These are phyloP conservation scores for Cossypha polioptera DNA, from an alignment of 2,797 vertebrate species.

Conservation along the genomic window DNA sequence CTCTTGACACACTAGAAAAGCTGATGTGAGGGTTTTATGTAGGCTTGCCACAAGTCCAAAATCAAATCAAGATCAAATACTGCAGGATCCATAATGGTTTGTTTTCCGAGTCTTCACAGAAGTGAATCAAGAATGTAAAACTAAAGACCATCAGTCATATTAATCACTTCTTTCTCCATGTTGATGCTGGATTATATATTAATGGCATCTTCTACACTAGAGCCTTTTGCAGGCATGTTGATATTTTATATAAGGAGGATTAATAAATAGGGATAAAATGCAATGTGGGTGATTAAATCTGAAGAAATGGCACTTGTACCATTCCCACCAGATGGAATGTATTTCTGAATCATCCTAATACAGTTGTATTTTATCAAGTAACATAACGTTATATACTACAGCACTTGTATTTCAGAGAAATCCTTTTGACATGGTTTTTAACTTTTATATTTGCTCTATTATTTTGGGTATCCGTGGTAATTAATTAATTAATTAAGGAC, in stretches of 20 bases:
- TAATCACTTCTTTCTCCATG: neutral
- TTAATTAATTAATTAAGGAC: neutral
- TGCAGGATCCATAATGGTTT: neutral
- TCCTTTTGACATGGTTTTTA: neutral
- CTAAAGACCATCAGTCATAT: neutral
- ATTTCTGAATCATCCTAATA: neutral
- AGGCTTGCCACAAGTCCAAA: neutral
- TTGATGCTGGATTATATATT: neutral
- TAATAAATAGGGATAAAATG: neutral
- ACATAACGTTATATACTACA: neutral
- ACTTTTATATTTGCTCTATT: neutral
- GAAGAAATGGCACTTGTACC: neutral
- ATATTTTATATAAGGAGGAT: neutral
- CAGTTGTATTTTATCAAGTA: neutral
- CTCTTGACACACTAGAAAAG: neutral
- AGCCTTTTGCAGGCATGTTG: neutral
- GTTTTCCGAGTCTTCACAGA: neutral
- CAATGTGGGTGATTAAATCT: neutral
- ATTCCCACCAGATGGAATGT: accelerated
- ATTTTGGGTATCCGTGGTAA: neutral
- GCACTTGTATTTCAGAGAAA: neutral
- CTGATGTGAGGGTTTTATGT: accelerated
- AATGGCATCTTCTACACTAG: neutral
- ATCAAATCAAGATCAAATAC: neutral
- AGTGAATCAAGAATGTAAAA: neutral